These are phyloP conservation scores for Ictalurus punctatus DNA, from an alignment of 2,113 vertebrate genomes.

Conservation along the genomic window DNA sequence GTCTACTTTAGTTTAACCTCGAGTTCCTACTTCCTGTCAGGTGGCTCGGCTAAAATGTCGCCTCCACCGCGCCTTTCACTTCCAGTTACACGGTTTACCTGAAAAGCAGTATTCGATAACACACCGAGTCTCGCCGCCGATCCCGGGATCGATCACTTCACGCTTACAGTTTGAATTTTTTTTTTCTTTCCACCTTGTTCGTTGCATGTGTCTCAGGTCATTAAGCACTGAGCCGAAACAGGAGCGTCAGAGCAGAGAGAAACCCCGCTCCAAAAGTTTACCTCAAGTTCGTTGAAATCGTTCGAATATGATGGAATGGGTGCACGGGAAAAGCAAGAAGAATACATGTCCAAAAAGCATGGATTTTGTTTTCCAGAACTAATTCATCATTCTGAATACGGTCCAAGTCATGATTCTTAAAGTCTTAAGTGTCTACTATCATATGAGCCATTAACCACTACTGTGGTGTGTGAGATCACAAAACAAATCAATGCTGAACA, in stretches of 20 bases:
- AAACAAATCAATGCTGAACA: no score
- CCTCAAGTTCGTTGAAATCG: background rate
- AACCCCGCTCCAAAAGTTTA: background rate
- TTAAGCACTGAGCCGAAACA: background rate
- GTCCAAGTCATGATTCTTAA: no score
- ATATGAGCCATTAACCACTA: no score
- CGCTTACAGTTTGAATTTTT: background rate
- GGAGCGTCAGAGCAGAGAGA: background rate
- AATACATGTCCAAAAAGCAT: no score
- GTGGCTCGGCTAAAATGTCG: background rate
- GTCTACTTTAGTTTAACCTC: background rate
- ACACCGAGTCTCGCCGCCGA: background rate
- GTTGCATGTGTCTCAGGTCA: background rate
- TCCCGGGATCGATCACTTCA: background rate
- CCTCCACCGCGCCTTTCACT: conserved; percentile 12
- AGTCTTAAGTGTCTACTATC: no score
- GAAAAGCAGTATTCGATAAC: background rate
- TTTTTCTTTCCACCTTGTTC: background rate
- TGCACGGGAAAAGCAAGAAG: no score
- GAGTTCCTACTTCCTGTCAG: background rate
- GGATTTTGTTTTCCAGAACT: no score
- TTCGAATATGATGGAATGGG: no score
- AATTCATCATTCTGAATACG: no score
- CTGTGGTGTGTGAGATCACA: no score
- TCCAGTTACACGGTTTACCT: background rate